phyloP scores from a whole-genome alignment of 2,113 vertebrate genomes.

The Rhynchomys soricoides region DNA sequence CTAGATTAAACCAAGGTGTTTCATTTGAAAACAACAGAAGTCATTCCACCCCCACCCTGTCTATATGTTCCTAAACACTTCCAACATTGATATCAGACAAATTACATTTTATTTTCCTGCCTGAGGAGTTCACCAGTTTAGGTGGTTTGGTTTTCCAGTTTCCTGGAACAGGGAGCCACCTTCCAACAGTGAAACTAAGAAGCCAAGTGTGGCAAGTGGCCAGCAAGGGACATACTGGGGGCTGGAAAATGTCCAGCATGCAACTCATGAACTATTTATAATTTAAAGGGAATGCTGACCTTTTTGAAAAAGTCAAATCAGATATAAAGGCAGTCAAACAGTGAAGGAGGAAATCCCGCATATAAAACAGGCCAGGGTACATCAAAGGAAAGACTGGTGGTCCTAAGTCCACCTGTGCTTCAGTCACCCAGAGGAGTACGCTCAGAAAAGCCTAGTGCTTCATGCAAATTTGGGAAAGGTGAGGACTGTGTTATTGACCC shows the following conservation, averaged over 20 bases:
- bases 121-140: background rate
- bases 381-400: background rate
- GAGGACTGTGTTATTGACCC: background rate
- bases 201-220: background rate
- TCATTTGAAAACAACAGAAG: conserved; percentile 9
- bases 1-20: background rate
- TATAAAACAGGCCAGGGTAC: background rate
- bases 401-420: background rate
- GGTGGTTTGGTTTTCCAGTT: background rate
- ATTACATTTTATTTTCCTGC: background rate
- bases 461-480: background rate
- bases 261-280: background rate
- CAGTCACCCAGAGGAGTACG: too few species aligned
- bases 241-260: background rate
- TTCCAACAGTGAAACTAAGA: conserved; percentile 11
- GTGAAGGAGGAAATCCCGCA: background rate
- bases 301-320: conserved; percentile 50
- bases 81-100: background rate
- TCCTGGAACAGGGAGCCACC: background rate
- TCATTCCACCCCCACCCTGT: too few species aligned
- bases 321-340: background rate
- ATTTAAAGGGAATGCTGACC: background rate
- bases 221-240: background rate
- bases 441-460: background rate
- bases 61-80: background rate